Conservation (phyloP, 2,797 vertebrate genomes). For the Leptodactylus fallax region DNA sequence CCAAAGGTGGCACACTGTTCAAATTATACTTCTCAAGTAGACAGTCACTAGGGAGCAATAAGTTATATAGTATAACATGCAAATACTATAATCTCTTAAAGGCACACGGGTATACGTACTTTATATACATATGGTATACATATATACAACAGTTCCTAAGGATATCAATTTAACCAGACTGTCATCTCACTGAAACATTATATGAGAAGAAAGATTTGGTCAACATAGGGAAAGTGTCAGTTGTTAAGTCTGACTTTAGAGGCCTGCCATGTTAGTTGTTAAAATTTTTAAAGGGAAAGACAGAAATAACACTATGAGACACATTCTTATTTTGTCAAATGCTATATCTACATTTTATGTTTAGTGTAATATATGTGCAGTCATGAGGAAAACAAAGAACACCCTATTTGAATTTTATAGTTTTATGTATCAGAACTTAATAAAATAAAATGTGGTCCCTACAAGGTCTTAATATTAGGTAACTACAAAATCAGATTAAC, state of each 20-base stretch:
- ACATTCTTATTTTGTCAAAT: neutral
- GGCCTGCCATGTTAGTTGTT: neutral
- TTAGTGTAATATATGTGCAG: neutral
- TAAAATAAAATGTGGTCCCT: too few relatives aligned
- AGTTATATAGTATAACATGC: constrained; percentile 11
- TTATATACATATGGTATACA: constrained; percentile 31
- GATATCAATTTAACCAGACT: constrained; percentile 34
- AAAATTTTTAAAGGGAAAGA: neutral
- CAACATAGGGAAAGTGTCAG: neutral
- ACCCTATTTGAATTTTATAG: neutral
- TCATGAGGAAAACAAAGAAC: neutral
- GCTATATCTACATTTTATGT: neutral
- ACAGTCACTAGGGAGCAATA: constrained; percentile 44
- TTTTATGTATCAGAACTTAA: neutral
- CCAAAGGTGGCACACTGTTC: constrained; percentile 41
- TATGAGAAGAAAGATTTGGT: neutral
- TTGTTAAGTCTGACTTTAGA: neutral
- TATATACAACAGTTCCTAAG: constrained; percentile 24
- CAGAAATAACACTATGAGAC: neutral
- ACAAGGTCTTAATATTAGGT: too few relatives aligned
- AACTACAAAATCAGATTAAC: too few relatives aligned
- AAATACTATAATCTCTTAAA: constrained; percentile 26
- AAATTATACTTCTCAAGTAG: constrained; percentile 30
- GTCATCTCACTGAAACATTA: constrained; percentile 12
- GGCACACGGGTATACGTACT: neutral